Conservation (phyloP, 2,888 invertebrate species). For the Hirtodrosophila histrioides region DNA sequence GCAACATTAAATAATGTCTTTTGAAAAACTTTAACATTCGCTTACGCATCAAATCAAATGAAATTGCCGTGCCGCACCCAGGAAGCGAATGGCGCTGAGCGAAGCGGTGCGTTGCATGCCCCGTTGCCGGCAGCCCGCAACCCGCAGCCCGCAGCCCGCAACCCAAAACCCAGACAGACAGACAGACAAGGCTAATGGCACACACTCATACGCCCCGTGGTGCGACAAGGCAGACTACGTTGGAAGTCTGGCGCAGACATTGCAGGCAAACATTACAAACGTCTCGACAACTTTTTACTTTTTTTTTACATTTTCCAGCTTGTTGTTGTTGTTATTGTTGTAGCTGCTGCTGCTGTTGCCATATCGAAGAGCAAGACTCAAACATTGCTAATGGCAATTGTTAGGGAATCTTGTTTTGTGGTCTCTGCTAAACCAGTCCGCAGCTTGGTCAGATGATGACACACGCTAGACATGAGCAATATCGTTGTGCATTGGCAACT, state of each 20-base stretch:
- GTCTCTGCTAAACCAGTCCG: conserved; percentile 33
- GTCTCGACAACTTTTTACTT: conserved; percentile 52
- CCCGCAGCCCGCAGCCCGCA: not conserved
- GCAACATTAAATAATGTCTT: conserved; percentile 12
- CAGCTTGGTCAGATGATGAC: conserved; percentile 29
- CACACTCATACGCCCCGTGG: conserved; percentile 64
- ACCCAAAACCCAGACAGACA: not conserved
- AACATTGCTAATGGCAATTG: conserved; percentile 67
- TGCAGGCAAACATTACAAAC: conserved; percentile 48
- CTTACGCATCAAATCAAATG: conserved; percentile 49
- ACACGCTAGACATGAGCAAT: conserved; percentile 5
- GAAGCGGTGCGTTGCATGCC: conserved; percentile 14
- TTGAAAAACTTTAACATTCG: conserved; percentile 43
- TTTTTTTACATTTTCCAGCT: conserved; percentile 19
- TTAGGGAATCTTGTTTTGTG: conserved; percentile 69
- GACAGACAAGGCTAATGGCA: conserved; percentile 50
- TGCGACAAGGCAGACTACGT: conserved; percentile 52
- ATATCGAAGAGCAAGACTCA: conserved; percentile 49
- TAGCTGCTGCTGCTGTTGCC: conserved; percentile 41
- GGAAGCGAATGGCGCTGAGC: conserved; percentile 18
- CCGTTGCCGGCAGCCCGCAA: not conserved
- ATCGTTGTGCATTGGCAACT: no score
- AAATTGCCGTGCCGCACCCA: conserved; percentile 51
- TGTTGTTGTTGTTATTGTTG: conserved; percentile 27
- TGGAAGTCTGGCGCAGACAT: conserved; percentile 44